Base-by-base conservation (phyloP, 2,888 invertebrate genomes). In the Chrysolina haemoptera region DNA sequence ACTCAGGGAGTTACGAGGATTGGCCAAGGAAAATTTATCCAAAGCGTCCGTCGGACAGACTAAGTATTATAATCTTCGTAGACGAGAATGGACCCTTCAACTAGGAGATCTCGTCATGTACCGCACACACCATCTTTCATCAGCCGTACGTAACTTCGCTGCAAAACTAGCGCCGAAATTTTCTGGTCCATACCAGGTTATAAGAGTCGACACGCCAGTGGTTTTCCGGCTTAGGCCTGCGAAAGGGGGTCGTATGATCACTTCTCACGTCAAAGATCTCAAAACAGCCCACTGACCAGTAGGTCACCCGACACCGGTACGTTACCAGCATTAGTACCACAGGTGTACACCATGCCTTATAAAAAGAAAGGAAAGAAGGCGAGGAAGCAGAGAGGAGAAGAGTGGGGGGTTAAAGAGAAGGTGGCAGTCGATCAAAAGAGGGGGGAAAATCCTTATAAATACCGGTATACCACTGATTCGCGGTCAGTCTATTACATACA, bases 181-280 rank as follows among this genome's bases (percentile, higher is more conserved):
- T 5, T 27, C 27, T 27, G 48, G 48, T 48, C 48, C 48, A 48
- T 48, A 48, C 16, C 48, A 16, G 16, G 1, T 48, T 16, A 48
- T 48, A 48, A 48, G 48, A 16, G 48, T 48, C 14, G 48, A 48
- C 48, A n/a, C 48, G 16, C 48, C 48, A 48, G 48, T 48, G 16
- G 48, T 48, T 16, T 48, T 48, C 16, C 48, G 48, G 48, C 48
- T 48, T n/a, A 14, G 48, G 16, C 16, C 48, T 16, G 14, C 5
- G 48, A 16, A 48, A 48, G 48, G 48, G 16, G 48, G 48, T n/a
- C 48, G 48, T 14, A 14, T 16, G 16, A 48, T 48, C 16, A 48
- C 48, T 16, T 14, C 48, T 16, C 48, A 48, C 16, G 48, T 48
- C 14, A 48, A 48, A 48, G 48, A 48, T 16, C 14, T 48, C 14